Conservation (phyloP, 2,797 vertebrate genomes). For the Cossypha caffra region DNA sequence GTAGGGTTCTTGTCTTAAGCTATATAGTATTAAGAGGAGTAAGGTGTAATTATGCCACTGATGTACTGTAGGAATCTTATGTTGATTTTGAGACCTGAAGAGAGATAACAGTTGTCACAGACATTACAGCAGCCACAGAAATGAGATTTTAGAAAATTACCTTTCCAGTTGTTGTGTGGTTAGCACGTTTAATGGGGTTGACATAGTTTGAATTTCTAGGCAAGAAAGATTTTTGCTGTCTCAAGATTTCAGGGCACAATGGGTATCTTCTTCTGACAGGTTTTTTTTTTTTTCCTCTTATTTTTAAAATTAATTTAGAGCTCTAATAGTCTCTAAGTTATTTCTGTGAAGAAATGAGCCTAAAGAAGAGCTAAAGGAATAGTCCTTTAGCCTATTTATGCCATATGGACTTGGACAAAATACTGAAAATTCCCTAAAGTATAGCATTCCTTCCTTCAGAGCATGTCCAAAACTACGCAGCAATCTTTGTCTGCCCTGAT, state of each 20-base stretch:
- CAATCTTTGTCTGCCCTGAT: neutral
- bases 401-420: neutral
- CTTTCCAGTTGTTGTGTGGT: neutral
- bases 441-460: neutral
- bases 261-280: neutral
- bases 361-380: neutral
- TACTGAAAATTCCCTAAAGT: neutral
- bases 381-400: neutral
- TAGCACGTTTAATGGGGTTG: neutral
- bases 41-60: neutral
- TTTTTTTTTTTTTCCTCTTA: neutral
- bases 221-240: neutral
- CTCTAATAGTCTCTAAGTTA: neutral
- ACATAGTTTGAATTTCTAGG: neutral
- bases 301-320: neutral
- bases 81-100: neutral
- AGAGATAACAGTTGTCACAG: neutral
- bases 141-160: neutral
- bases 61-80: neutral
- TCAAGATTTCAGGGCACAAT: neutral
- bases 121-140: neutral
- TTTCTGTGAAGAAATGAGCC: neutral
- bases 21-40: neutral
- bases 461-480: neutral
- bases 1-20: neutral